These are phyloP conservation scores for Periophthalmodon schlosseri DNA, from an alignment of 2,113 vertebrate genomes.

Conservation along the genomic window DNA sequence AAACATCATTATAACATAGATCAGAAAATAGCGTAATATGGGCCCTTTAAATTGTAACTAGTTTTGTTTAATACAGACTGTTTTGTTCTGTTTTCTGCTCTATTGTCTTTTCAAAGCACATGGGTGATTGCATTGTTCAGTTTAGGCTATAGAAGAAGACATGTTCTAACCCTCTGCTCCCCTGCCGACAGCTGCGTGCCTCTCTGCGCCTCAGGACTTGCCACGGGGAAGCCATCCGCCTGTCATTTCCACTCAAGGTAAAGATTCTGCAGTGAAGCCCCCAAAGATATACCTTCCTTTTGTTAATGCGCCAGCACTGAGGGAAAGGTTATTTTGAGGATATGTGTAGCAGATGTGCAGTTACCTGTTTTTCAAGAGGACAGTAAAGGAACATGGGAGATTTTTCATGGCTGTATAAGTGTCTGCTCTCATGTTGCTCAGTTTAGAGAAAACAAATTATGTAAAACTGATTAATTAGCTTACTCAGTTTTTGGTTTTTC, in stretches of 20 bases:
- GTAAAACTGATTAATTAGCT: neutral
- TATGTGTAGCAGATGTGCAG: neutral
- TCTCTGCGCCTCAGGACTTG: constrained; percentile 47
- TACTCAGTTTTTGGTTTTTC: too few relatives aligned
- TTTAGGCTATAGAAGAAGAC: neutral
- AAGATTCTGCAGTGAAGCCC: constrained; percentile 45
- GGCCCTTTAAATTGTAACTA: too few relatives aligned
- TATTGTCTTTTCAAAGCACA: neutral
- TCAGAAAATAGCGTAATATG: too few relatives aligned
- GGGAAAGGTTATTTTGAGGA: neutral
- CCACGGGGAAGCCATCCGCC: constrained; percentile 53
- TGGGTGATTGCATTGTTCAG: neutral
- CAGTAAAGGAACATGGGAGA: neutral
- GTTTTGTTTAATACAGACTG: too few relatives aligned
- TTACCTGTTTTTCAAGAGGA: neutral
- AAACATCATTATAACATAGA: too few relatives aligned
- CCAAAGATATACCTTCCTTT: constrained; percentile 25
- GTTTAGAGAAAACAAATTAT: neutral
- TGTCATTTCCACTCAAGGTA: constrained; percentile 63
- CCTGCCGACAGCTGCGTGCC: constrained; percentile 58
- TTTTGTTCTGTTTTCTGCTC: too few relatives aligned
- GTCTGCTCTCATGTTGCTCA: neutral
- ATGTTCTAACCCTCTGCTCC: constrained; percentile 1
- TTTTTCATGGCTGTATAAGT: neutral
- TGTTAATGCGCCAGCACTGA: constrained; percentile 5